A percentile compares a stretch with the other conserved stretches of the same genome.
phyloP scores from a whole-genome alignment of 2,797 vertebrate genomes.

The Lepilemur septentrionalis region DNA sequence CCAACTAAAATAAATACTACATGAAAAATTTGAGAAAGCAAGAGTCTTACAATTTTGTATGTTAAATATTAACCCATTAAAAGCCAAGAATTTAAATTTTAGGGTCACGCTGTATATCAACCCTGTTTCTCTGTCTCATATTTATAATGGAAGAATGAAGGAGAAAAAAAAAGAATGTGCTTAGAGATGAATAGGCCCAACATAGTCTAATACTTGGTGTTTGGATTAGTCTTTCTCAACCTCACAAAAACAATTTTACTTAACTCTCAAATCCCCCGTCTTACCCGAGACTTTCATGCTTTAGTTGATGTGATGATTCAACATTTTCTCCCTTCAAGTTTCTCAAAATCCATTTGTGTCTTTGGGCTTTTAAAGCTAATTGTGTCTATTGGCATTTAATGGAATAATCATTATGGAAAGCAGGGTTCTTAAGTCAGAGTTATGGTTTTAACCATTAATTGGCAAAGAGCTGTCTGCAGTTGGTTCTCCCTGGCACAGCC shows the following conservation, averaged over 20 bases:
- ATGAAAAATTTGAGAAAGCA: neutral
- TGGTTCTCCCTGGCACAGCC: neutral
- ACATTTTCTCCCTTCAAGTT: neutral
- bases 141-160: neutral
- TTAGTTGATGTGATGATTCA: neutral
- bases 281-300: neutral
- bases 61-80: neutral
- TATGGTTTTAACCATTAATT: neutral
- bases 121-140: neutral
- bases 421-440: neutral
- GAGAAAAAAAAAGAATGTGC: neutral
- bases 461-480: neutral
- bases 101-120: neutral
- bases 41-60: neutral
- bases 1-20: neutral
- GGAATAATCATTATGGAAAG: neutral
- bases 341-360: neutral
- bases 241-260: neutral
- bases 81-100: neutral
- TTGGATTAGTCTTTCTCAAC: neutral
- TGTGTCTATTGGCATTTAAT: neutral
- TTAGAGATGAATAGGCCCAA: neutral
- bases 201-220: neutral
- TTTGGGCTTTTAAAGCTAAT: neutral
- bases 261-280: neutral